Evolutionary conservation across 2,113 vertebrate genomes (phyloP), one percentile per base, ranked within the genome.

Genomic region (Gila orcuttii): DNA sequence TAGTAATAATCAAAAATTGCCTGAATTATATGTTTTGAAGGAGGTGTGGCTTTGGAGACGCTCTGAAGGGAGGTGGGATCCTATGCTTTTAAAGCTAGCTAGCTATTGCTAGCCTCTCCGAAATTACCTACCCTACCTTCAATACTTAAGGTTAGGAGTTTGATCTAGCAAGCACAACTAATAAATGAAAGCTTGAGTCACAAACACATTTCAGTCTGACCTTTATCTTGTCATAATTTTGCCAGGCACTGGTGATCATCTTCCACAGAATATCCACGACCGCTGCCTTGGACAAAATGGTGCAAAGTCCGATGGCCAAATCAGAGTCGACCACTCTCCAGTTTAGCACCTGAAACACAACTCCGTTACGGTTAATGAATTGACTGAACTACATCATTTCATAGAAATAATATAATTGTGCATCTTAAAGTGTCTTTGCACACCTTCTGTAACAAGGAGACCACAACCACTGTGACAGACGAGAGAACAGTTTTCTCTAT

Each of bases 151-250:
- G 7, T 9, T 66, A 64, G 21, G 11, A 33, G 12, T 9, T 33
- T 57, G 17, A 85, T 39, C 6, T 12, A 7, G 39, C 5, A 45
- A 74, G 36, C 36, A 73, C 39, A 3, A 13, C n/a, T 28, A 28
- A 36, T 36, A 36, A n/a, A 45, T 7, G 23, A 25, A 17, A 36
- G 15, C 31, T 68, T 19, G 25, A 6, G 15, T 59, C 3, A 62
- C 3, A 79, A 81, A 86, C 15, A 39, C 1, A 76, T 60, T 17
- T 28, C 1, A 33, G 73, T 87, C 85, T 82, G 95, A 99, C 98
- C 97, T 96, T 82, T 82, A 98, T 93, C 92, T 98, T 99, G 89
- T 95, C 95, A 85, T 99, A 99, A 87, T 99, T 99, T 89, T 99
- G 96, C 96, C 96, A 97, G 0, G 96, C 96, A 71, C 95, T 96